These are phyloP conservation scores for Luehdorfia chinensis DNA, from an alignment of 1,140 invertebrate genomes.

Conservation along the genomic window DNA sequence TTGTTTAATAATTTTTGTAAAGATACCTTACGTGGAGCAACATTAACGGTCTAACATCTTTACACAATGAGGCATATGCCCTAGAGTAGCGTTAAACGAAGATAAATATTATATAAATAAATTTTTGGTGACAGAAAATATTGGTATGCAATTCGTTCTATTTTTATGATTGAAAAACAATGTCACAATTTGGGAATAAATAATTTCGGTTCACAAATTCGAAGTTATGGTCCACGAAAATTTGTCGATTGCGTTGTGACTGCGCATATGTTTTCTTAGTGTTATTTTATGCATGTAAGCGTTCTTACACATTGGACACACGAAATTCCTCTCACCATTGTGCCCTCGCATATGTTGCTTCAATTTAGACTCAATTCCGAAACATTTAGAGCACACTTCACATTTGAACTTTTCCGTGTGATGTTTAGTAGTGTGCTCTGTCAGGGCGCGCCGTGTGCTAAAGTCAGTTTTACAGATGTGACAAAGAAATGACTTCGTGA, in stretches of 20 bases:
- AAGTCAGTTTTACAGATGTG: conserved; percentile 38
- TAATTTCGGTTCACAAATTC: too few species aligned
- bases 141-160: too few species aligned
- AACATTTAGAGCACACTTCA: conserved; percentile 71
- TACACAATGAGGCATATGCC: too few species aligned
- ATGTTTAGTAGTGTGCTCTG: conserved; percentile 56
- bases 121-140: too few species aligned
- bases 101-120: too few species aligned
- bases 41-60: too few species aligned
- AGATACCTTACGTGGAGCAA: too few species aligned
- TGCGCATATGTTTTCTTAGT: conserved; percentile 82
- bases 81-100: too few species aligned
- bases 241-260: conserved; percentile 70
- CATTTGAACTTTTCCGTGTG: conserved; percentile 75
- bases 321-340: conserved; percentile 78
- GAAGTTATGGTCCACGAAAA: too few species aligned
- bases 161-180: too few species aligned
- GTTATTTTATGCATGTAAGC: conserved; percentile 81
- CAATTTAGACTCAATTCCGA: conserved; percentile 76
- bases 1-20: too few species aligned
- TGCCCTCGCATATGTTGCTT: conserved; percentile 84
- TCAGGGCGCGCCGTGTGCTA: conserved; percentile 31
- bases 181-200: too few species aligned
- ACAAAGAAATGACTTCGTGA: conserved; percentile 36
- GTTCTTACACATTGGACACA: conserved; percentile 77